Base-by-base conservation (phyloP, 2,113 vertebrate species). In the Picathartes gymnocephalus region DNA sequence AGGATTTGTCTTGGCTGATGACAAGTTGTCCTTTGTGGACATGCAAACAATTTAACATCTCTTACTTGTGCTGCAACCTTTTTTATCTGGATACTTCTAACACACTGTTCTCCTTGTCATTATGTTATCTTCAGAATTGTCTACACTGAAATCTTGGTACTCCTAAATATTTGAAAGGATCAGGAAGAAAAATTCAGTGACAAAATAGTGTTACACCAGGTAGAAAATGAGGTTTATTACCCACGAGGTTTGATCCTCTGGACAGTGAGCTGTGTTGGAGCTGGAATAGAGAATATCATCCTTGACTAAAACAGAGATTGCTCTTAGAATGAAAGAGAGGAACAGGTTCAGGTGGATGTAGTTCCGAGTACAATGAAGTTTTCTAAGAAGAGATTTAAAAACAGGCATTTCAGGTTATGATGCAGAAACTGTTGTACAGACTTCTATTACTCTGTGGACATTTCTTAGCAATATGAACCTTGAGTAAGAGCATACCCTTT, bases 271-370 rank as follows among this genome's bases (percentile, higher is more conserved):
- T 10, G 97, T 94, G 93, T 95, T 95, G 15, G 97, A 97, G 90
- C 92, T 95, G 78, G 98, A 98, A 97, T 98, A 99, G 53, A 99
- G 98, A 88, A 99, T 96, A 60, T 97, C 96, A 78, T 99, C 99
- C 91, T 99, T 99, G 77, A 99, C 97, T 96, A 99, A 87, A 90
- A 99, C 98, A 3, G 98, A 98, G 94, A 98, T 92, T 39, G 99
- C 98, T 90, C 98, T 98, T 97, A 99, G 98, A 97, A 99, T 99
- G 98, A 99, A 99, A 86, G 99, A 99, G 87, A 99, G 91, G 98
- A 99, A 99, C 86, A 99, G 98, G 96, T 99, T 99, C 96, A 99
- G 98, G 95, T 99, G 99, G 97, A 99, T 99, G 98, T 98, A 99
- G 97, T 99, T 99, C 95, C 99, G 98, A 71, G 99, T 99, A 95